Conservation (phyloP, 2,888 invertebrate genomes). For the Andrena dorsata region DNA sequence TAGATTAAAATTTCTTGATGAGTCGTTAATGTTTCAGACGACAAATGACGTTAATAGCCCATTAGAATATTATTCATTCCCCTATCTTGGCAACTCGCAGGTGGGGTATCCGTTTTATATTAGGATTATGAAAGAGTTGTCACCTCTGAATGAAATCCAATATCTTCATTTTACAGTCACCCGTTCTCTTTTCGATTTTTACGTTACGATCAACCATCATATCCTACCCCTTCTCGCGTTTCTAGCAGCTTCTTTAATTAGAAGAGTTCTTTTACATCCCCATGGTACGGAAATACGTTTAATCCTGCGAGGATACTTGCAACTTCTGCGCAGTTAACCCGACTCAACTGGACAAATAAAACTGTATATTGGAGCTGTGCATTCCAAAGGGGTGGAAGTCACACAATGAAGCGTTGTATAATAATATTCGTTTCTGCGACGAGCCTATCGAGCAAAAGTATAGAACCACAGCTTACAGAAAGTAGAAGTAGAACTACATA, state of each 20-base stretch:
- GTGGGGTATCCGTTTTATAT: neutral
- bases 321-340: slow-evolving; percentile 41
- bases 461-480: neutral
- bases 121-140: neutral
- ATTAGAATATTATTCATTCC: neutral
- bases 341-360: slow-evolving; percentile 48
- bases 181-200: slow-evolving; percentile 4
- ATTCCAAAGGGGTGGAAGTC: slow-evolving; percentile 12
- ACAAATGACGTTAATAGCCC: neutral
- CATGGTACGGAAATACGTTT: slow-evolving; percentile 33
- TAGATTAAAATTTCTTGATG: neutral
- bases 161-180: neutral
- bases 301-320: slow-evolving; percentile 48
- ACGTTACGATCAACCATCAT: neutral
- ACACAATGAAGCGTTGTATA: neutral
- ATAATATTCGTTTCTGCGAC: neutral
- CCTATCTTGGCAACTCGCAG: neutral
- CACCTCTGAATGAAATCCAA: neutral
- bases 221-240: neutral
- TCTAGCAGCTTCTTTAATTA: slow-evolving; percentile 53
- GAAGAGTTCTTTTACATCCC: slow-evolving; percentile 48
- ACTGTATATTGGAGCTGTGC: slow-evolving; percentile 9
- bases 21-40: neutral
- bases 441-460: neutral
- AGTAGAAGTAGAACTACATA: neutral